Evolutionary conservation across 1,140 invertebrate genomes (phyloP).

Genomic region (Saxidomus purpurata): DNA sequence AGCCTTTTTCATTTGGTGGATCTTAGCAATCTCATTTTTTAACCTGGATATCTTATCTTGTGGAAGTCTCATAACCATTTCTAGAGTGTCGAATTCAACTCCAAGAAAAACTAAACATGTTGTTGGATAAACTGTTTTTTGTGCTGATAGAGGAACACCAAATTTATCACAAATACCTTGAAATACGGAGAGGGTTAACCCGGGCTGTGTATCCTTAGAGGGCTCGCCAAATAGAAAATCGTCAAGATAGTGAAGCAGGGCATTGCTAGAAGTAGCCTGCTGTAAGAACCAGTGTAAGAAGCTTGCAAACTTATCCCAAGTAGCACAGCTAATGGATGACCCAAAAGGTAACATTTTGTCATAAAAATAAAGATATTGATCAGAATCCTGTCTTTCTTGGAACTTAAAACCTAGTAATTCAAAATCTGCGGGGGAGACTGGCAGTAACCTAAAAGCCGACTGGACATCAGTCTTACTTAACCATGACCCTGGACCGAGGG

Average conservation of each 20-base stretch:
- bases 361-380: background rate
- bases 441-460: background rate
- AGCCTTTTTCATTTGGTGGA: background rate
- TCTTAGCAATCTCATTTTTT: background rate
- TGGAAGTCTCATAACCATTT: constrained; percentile 54
- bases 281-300: no score
- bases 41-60: constrained; percentile 43
- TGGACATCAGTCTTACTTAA: background rate
- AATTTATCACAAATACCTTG: background rate
- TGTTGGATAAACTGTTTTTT: constrained; percentile 51
- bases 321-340: no score
- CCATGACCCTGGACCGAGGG: background rate
- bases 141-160: constrained; percentile 22
- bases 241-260: no score
- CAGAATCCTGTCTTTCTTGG: background rate
- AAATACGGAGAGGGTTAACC: background rate
- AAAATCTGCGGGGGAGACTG: no score
- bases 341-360: no score
- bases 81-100: constrained; percentile 38
- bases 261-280: background rate
- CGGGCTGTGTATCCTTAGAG: background rate
- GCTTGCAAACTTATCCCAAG: no score
- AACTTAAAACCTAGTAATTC: background rate
- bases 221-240: background rate
- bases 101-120: constrained; percentile 57